These are phyloP conservation scores for Drosophila setifemur DNA, from an alignment of 1,140 invertebrate genomes.

Conservation along the genomic window DNA sequence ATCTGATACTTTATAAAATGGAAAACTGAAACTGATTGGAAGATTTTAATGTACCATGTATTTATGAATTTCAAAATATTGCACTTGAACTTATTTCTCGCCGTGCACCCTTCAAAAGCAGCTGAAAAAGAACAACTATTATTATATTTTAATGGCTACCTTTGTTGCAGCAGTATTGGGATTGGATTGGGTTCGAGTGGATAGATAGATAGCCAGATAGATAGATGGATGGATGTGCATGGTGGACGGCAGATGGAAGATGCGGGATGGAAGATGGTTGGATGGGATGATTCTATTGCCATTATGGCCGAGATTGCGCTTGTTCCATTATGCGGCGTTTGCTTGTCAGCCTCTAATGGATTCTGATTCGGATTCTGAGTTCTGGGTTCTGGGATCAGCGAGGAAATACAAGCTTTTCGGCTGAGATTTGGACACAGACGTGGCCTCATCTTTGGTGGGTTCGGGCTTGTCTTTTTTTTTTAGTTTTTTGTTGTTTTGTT, in stretches of 20 bases:
- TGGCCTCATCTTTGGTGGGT: constrained; percentile 17
- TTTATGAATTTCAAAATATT: not conserved
- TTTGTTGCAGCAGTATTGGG: constrained; percentile 54
- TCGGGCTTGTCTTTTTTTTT: not conserved
- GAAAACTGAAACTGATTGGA: no score
- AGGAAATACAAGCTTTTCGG: constrained; percentile 55
- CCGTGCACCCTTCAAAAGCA: constrained; percentile 32
- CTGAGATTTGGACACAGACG: constrained; percentile 15
- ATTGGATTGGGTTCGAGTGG: constrained; percentile 46
- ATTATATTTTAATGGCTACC: constrained; percentile 78
- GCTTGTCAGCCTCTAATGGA: constrained; percentile 71
- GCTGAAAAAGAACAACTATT: constrained; percentile 63
- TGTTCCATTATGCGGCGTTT: constrained; percentile 70
- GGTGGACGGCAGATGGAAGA: constrained; percentile 26
- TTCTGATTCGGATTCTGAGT: constrained; percentile 31
- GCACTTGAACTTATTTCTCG: not conserved
- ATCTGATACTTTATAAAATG: not conserved
- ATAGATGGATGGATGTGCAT: constrained; percentile 10
- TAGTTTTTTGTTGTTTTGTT: not conserved
- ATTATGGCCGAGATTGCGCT: constrained; percentile 61
- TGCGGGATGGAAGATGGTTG: no score
- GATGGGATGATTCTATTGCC: constrained; percentile 68
- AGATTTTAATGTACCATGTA: no score
- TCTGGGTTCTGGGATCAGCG: not conserved
- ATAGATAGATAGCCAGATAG: constrained; percentile 25